A percentile compares a stretch with the other conserved stretches of the same genome.
Evolutionary conservation across 2,888 invertebrate genomes (phyloP).

Genomic region (Anodontia alba): DNA sequence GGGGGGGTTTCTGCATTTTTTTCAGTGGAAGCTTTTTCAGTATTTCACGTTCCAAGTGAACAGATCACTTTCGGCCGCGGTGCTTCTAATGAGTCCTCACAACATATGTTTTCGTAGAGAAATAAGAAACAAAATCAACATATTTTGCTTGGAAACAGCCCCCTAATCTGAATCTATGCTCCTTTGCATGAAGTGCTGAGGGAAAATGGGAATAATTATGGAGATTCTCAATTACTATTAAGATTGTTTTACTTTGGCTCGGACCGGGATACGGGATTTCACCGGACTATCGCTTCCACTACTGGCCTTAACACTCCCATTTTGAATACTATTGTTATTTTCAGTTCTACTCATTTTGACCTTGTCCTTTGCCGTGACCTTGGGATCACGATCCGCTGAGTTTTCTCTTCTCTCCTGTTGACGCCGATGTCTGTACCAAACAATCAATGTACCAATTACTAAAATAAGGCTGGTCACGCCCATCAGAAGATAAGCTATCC

Average conservation of each 20-base stretch:
- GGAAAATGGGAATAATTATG: too few species aligned
- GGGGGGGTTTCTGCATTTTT: too few species aligned
- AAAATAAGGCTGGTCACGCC: constrained; percentile 38
- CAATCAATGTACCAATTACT: constrained; percentile 49
- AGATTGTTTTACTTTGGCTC: constrained; percentile 31
- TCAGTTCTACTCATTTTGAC: neutral
- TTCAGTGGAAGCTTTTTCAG: too few species aligned
- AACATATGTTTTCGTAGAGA: too few species aligned
- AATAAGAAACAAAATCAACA: too few species aligned
- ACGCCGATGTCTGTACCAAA: constrained; percentile 52
- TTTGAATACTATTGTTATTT: neutral
- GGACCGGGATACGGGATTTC: constrained; percentile 51
- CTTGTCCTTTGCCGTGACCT: neutral
- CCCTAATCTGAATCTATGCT: too few species aligned
- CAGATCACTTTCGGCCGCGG: too few species aligned
- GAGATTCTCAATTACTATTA: neutral
- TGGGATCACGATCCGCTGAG: neutral
- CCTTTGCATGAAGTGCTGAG: too few species aligned
- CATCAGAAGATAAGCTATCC: constrained; percentile 48
- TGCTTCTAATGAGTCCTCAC: too few species aligned
- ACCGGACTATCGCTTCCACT: constrained; percentile 50
- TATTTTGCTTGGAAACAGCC: too few species aligned
- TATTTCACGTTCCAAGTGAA: too few species aligned
- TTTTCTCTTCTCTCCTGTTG: neutral
- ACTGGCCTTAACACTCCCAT: constrained; percentile 14